phyloP scores from a whole-genome alignment of 2,888 invertebrate genomes.

The Ferrisia virgata region DNA sequence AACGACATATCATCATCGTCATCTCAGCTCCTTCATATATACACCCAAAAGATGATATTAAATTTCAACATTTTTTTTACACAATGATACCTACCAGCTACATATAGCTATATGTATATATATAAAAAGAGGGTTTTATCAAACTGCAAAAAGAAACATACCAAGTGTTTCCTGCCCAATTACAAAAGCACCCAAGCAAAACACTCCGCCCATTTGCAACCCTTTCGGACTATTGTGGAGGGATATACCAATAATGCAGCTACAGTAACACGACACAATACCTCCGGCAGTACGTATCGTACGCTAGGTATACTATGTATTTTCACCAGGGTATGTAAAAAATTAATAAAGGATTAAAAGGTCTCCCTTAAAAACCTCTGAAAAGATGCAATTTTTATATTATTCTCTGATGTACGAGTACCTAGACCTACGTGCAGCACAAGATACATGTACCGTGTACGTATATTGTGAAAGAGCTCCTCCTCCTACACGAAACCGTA shows the following conservation, averaged over 20 bases:
- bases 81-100: too few relatives aligned
- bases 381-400: constrained; percentile 17
- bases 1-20: not conserved
- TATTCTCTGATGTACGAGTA: not conserved
- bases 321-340: constrained; percentile 20
- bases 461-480: not conserved
- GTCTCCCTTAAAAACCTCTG: constrained; percentile 6
- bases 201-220: constrained; percentile 44
- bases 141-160: not conserved
- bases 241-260: not conserved
- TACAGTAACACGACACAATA: not conserved
- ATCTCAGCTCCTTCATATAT: not conserved
- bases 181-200: constrained; percentile 30
- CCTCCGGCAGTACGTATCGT: not conserved
- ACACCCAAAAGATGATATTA: not conserved
- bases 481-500: not conserved
- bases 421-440: not conserved
- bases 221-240: constrained; percentile 4
- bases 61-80: not conserved
- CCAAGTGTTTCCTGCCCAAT: constrained; percentile 39
- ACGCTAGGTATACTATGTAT: not conserved
- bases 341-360: constrained; percentile 33
- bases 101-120: too few relatives aligned
- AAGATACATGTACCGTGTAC: not conserved
- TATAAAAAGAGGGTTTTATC: too few relatives aligned